Base-by-base conservation (phyloP, 2,888 invertebrate genomes). In the Diaprepes abbreviatus region DNA sequence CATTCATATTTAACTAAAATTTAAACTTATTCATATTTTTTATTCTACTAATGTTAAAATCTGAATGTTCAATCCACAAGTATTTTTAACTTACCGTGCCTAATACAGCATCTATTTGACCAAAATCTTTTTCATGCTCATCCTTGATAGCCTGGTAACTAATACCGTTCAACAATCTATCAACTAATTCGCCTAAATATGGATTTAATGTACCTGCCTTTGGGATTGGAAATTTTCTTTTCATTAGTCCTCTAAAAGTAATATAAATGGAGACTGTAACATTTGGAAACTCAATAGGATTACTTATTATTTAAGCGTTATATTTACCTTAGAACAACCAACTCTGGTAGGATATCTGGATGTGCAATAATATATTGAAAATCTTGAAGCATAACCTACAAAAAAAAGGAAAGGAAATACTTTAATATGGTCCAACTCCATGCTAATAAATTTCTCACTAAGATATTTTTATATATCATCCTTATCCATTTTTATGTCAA, bases 281-380 rank as follows among this genome's bases (percentile, higher is more conserved):
- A n/a, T n/a, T n/a, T n/a, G n/a, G n/a, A n/a, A n/a, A n/a, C n/a
- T n/a, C n/a, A n/a, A n/a, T n/a, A n/a, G n/a, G n/a, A n/a, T n/a
- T n/a, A n/a, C n/a, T n/a, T n/a, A n/a, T n/a, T n/a, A n/a, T n/a
- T n/a, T n/a, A n/a, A n/a, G n/a, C n/a, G 3, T 17, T 9, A 60
- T 5, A 12, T 9, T 66, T 63, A 71, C 71, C 71, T 71, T 58
- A 96, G 85, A 0, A 89, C 86, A 1, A 93, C 88, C 35, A 96
- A 79, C 58, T 95, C 95, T 0, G 93, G 88, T 54, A 94, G 82
- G 71, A 95, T 92, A 79, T 92, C 90, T 0, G 93, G 91, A 85
- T 95, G 93, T 0, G 93, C 92, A 10, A 96, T 85, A 5, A 93
- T 80, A 78, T 87, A 90, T 76, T 93, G 89, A 79, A 90, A 95